Evolutionary conservation across 2,113 vertebrate species (phyloP), one percentile per base, ranked within the genome.

Genomic region (Erythrocercus mccallii): DNA sequence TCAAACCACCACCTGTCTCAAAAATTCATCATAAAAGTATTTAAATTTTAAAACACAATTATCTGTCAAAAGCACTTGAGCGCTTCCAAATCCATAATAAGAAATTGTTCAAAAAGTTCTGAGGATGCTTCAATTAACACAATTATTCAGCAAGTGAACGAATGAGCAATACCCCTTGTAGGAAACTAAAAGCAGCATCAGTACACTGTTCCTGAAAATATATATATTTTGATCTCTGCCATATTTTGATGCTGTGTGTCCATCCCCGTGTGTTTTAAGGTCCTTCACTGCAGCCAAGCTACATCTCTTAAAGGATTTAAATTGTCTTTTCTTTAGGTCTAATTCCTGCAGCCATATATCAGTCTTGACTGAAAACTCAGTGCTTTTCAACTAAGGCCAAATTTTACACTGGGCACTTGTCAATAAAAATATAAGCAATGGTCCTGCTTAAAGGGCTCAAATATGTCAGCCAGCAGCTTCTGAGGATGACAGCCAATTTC

Each of bases 31-130:
- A 90, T 56, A 88, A 65, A 95, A 83, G 16, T 91, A 54, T 96
- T 94, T 90, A 93, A 95, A 95, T 81, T 95, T 91, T 91, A 94
- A 95, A 95, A 79, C 38, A 85, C 66, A 80, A 82, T 94, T 95
- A 89, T 70, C 57, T 91, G 38, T 76, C 58, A 77, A 84, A 91
- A 92, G 45, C 62, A 64, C 65, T 76, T 68, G 42, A 88, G 15
- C 24, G 23, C 58, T 87, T 89, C 65, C 16, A 90, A 82, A 90
- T 50, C 23, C 45, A 33, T 72, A 57, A 40, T n/a, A 92, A 82
- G 57, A 85, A 95, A 57, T 72, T 37, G 18, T 58, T 85, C 23
- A 57, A 45, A 94, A 93, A 92, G 6, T 80, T 61, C 45, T 69
- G 58, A 82, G 11, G n/a, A 33, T 45, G 28, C 27, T 72, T 12